Evolutionary conservation across 2,888 invertebrate species (phyloP), one percentile per base, ranked within the genome.

Genomic region (Chaetogeoica ovagalla): DNA sequence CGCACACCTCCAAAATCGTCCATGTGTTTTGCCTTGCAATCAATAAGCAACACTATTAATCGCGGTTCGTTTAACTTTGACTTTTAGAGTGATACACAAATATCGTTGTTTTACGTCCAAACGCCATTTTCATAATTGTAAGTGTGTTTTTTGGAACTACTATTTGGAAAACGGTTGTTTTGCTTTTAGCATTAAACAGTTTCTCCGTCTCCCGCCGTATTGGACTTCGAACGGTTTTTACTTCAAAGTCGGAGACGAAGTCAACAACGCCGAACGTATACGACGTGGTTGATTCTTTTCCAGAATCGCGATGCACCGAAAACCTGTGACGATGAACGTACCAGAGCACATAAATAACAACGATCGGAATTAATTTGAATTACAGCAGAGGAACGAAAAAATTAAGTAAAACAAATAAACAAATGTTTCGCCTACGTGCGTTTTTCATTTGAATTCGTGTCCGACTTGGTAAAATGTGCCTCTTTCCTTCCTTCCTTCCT

Each of bases 1-100:
- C 43, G 76, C 48, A 7, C 11, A 60, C 76, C 43, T 59, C 48
- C 9, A 52, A 69, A 76, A 30, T 76, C 60, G 68, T 60, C 68
- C 60, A 76, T 69, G 59, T 48, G 76, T 48, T 48, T 15, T 60
- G 76, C 60, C 60, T 68, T 48, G 68, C 60, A 76, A 76, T 68
- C 66, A 59, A 76, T 60, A 68, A n/a, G n/a, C n/a, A 30, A 30
- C 23, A 19, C 6, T 17, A 19, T 55, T 55, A 39, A 43, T 21
- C 17, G 39, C 43, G 57, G 57, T 75, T 75, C 75, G 15, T 75
- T 63, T 66, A 57, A 75, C 75, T 57, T 23, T 55, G 57, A 4
- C 65, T 66, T 66, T 66, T 13, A n/a, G n/a, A n/a, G 30, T 19
- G 55, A 17, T 62, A 21, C 2, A 60, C 2, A 60, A 21, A 68